Evolutionary conservation across 2,888 invertebrate species (phyloP).

Genomic region (Sialis lutaria): DNA sequence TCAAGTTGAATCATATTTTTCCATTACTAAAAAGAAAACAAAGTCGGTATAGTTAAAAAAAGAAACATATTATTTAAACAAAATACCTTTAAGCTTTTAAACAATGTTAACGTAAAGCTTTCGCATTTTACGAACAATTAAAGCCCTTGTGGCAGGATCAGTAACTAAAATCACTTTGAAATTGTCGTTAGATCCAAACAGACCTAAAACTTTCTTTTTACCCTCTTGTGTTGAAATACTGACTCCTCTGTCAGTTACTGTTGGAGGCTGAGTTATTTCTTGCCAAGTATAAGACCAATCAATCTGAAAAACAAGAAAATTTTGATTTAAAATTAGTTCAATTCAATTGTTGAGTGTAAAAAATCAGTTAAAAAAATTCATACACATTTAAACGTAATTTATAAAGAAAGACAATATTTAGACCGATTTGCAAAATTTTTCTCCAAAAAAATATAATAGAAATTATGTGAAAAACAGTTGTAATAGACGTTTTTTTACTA

Average conservation of each 20-base stretch:
- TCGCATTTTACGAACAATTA: conserved; percentile 22
- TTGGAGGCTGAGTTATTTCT: conserved; percentile 51
- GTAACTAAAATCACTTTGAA: conserved; percentile 36
- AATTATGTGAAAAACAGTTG: not conserved
- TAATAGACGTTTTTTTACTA: no score
- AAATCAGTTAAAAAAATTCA: no score
- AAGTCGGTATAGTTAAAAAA: no score
- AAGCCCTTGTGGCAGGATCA: conserved; percentile 20
- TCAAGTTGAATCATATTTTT: no score
- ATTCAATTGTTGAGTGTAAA: no score
- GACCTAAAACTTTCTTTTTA: conserved; percentile 40
- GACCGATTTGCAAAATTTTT: not conserved
- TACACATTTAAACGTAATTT: no score
- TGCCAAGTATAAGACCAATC: conserved; percentile 66
- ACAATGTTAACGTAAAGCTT: conserved; percentile 14
- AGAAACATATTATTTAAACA: no score
- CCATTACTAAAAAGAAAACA: no score
- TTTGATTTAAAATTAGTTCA: no score
- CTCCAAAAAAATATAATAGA: not conserved
- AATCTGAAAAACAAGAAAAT: conserved; percentile 28
- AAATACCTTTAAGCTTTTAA: no score
- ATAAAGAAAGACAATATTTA: not conserved
- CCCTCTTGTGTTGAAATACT: conserved; percentile 35
- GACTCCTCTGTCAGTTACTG: conserved; percentile 50
- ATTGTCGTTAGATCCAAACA: conserved; percentile 43